Evolutionary conservation across 2,797 vertebrate species (phyloP).

Genomic region (Alca torda): DNA sequence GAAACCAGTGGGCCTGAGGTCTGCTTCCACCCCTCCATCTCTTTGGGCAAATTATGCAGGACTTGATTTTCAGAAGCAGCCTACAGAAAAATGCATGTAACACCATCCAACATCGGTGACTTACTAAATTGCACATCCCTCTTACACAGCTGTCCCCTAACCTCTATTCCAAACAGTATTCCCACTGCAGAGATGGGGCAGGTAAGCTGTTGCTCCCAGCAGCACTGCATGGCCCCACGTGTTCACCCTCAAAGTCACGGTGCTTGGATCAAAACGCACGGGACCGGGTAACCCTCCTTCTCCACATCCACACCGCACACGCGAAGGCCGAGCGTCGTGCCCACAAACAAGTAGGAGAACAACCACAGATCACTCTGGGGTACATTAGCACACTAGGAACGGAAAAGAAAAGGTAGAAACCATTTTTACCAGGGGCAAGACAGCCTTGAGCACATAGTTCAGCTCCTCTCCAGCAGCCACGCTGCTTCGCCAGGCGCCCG

Average conservation of each 20-base stretch:
- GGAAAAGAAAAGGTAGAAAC: neutral
- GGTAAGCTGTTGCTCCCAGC: neutral
- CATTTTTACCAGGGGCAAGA: neutral
- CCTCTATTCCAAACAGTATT: neutral
- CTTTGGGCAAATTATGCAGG: neutral
- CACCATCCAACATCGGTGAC: neutral
- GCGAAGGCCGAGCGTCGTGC: rapidly evolving
- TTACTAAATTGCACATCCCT: neutral
- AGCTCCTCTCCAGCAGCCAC: neutral
- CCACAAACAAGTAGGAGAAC: neutral
- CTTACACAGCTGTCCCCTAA: neutral
- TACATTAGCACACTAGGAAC: rapidly evolving
- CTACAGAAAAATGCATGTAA: neutral
- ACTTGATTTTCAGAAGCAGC: neutral
- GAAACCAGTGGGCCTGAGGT: neutral
- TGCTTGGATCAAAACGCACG: neutral
- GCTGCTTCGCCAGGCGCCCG: neutral
- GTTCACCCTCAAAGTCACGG: neutral
- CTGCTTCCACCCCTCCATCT: neutral
- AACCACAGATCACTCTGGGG: neutral
- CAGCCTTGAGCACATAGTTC: neutral
- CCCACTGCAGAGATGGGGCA: neutral
- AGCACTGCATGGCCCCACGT: rapidly evolving
- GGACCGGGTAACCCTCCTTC: neutral
- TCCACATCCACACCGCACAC: neutral